phyloP scores from a whole-genome alignment of 2,888 invertebrate genomes.

The Odontothrips loti region DNA sequence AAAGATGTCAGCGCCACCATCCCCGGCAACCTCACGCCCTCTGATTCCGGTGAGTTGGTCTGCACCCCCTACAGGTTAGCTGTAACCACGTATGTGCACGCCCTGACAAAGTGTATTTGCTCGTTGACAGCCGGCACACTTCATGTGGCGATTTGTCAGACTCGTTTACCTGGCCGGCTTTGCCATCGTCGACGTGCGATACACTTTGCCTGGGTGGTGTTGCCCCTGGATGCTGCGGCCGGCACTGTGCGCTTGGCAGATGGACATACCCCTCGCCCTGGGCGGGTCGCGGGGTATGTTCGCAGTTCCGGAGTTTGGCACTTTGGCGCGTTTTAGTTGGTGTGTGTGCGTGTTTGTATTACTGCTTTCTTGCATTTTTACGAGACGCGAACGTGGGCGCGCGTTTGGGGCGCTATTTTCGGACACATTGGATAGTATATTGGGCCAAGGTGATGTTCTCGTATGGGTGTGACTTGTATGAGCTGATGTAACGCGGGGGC shows the following conservation, averaged over 20 bases:
- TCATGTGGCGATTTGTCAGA: neutral
- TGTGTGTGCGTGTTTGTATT: too few relatives aligned
- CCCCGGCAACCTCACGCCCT: constrained; percentile 13
- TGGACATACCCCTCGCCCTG: neutral
- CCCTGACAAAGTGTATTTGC: neutral
- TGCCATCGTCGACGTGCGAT: too few relatives aligned
- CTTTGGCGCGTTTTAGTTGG: neutral
- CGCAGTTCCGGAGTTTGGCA: neutral
- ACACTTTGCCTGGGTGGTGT: too few relatives aligned
- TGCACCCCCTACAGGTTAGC: neutral
- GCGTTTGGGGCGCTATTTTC: too few relatives aligned
- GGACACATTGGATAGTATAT: too few relatives aligned
- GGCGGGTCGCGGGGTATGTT: neutral
- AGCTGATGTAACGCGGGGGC: neutral
- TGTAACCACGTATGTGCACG: neutral
- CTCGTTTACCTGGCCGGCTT: neutral
- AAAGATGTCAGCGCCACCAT: neutral
- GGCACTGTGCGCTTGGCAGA: neutral
- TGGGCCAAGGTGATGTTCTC: too few relatives aligned
- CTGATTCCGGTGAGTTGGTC: neutral
- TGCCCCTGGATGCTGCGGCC: neutral
- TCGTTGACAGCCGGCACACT: neutral
- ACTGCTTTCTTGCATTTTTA: too few relatives aligned
- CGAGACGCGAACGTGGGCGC: too few relatives aligned
- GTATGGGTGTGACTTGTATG: too few relatives aligned